Conservation (phyloP, 2,888 invertebrate species). For the Catocala fraxini region DNA sequence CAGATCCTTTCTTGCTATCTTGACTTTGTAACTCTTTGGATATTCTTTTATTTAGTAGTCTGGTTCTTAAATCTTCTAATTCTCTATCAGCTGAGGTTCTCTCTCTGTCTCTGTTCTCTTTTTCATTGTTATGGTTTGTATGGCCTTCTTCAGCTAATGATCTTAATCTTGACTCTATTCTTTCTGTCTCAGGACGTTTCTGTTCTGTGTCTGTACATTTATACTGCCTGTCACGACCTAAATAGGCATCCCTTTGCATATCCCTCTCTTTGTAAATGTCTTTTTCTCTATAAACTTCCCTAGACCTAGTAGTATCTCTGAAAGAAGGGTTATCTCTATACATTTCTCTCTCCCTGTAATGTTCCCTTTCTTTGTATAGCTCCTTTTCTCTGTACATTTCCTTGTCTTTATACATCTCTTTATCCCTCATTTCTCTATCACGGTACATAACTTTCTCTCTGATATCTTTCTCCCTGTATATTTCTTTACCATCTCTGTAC, state of each 20-base stretch:
- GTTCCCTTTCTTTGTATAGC: slow-evolving; percentile 77
- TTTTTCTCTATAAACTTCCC: slow-evolving; percentile 74
- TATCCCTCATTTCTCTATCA: slow-evolving; percentile 73
- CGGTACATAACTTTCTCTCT: slow-evolving; percentile 75
- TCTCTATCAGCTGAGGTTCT: slow-evolving; percentile 87
- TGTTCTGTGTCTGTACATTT: slow-evolving; percentile 76
- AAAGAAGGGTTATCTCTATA: slow-evolving; percentile 69
- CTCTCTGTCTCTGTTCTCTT: slow-evolving; percentile 82
- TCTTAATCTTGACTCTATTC: slow-evolving; percentile 78
- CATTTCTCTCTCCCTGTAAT: slow-evolving; percentile 73
- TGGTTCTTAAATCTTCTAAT: slow-evolving; percentile 92
- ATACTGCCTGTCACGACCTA: slow-evolving; percentile 73
- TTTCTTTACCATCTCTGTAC: slow-evolving; percentile 63
- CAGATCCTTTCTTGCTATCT: slow-evolving; percentile 73
- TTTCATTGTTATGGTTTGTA: slow-evolving; percentile 76
- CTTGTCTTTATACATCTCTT: slow-evolving; percentile 75
- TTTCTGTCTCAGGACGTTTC: slow-evolving; percentile 73
- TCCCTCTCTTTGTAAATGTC: slow-evolving; percentile 75
- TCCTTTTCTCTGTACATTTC: slow-evolving; percentile 78
- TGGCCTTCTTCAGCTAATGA: slow-evolving; percentile 76
- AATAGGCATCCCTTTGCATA: slow-evolving; percentile 69
- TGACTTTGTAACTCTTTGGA: slow-evolving; percentile 89
- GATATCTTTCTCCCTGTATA: slow-evolving; percentile 67
- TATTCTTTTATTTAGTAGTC: slow-evolving; percentile 90
- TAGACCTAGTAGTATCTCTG: slow-evolving; percentile 65